Conservation (phyloP, 2,888 invertebrate species). For the Phaonia tiefii region DNA sequence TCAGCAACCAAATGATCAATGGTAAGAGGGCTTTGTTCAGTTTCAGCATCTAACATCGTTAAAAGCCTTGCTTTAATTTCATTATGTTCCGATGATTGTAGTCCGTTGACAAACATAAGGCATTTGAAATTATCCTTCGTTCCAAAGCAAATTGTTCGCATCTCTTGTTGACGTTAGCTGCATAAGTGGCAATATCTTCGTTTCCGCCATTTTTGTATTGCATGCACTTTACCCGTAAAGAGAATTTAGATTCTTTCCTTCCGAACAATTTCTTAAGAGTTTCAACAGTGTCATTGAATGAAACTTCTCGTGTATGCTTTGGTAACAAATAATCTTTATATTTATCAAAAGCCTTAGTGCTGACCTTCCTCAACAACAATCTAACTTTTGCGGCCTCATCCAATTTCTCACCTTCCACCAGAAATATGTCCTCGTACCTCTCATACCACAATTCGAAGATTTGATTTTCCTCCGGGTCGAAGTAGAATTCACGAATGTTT, state of each 20-base stretch:
- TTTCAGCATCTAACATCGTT: no score
- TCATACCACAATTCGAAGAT: no score
- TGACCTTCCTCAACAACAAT: conserved; percentile 42
- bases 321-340: conserved; percentile 52
- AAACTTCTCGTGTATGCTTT: conserved; percentile 35
- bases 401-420: conserved; percentile 26
- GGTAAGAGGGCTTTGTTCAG: no score
- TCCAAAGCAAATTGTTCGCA: not conserved
- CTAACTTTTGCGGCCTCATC: conserved; percentile 53
- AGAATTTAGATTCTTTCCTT: not conserved
- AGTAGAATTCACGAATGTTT: no score
- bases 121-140: not conserved
- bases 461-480: no score
- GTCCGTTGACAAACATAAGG: not conserved
- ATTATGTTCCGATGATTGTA: no score
- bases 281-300: not conserved
- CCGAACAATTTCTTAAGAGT: not conserved
- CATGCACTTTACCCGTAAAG: not conserved
- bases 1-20: no score
- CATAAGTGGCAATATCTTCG: not conserved
- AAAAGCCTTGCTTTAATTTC: no score
- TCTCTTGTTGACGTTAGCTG: not conserved
- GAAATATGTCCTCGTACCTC: conserved; percentile 47
- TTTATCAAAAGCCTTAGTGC: conserved; percentile 32
- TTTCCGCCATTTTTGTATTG: not conserved